Conservation (phyloP, 1,140 invertebrate species). For the Notospermus geniculatus region DNA sequence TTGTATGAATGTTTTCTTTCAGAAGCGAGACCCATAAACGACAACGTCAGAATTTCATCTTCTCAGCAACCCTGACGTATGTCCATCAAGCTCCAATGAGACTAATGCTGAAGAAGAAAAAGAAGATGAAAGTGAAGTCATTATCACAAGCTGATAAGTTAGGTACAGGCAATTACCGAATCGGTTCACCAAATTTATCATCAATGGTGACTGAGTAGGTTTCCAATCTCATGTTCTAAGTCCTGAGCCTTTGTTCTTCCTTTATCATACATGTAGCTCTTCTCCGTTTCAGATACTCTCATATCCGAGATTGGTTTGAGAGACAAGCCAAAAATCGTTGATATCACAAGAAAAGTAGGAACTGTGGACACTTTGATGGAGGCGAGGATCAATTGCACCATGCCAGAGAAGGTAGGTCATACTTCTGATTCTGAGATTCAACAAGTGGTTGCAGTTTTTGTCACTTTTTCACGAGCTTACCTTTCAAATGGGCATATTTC, state of each 20-base stretch:
- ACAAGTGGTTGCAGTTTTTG: too few relatives aligned
- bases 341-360: constrained; percentile 73
- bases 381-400: constrained; percentile 66
- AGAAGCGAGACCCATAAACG: constrained; percentile 88
- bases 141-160: constrained; percentile 37
- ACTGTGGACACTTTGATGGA: constrained; percentile 82
- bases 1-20: constrained; percentile 43
- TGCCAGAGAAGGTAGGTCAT: constrained; percentile 59
- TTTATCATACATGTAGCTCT: constrained; percentile 3
- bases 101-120: constrained; percentile 64
- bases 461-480: too few relatives aligned
- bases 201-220: too few relatives aligned
- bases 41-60: constrained; percentile 88
- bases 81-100: constrained; percentile 78
- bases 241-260: too few relatives aligned
- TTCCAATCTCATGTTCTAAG: too few relatives aligned
- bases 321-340: constrained; percentile 85
- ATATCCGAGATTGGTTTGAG: constrained; percentile 72
- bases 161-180: too few relatives aligned
- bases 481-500: neutral
- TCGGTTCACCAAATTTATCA: too few relatives aligned
- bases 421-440: constrained; percentile 12
- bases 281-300: constrained; percentile 40
- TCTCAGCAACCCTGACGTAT: constrained; percentile 94
- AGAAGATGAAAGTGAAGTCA: constrained; percentile 55